Percentiles rank a stretch among this genome's conserved stretches.
phyloP scores from a whole-genome alignment of 2,797 vertebrate genomes.

The Aldrovandia affinis region DNA sequence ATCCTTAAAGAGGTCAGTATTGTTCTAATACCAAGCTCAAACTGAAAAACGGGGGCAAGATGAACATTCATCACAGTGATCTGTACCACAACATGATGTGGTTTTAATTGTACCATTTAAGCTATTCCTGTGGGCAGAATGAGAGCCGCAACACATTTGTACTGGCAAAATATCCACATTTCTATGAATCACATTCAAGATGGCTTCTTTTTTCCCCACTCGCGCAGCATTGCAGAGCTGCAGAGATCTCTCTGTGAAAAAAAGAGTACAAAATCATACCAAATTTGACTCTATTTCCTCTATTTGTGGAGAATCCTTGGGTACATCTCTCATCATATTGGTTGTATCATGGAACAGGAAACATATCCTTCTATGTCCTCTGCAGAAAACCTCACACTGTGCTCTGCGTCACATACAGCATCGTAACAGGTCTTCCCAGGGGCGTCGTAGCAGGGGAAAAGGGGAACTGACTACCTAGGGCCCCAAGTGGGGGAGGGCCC shows the following conservation, averaged over 20 bases:
- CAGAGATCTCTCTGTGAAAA: constrained; percentile 45
- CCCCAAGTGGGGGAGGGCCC: too few relatives aligned
- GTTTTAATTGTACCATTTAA: neutral
- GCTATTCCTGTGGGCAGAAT: neutral
- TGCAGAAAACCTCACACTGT: constrained; percentile 43
- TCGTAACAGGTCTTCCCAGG: constrained; percentile 36
- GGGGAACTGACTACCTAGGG: too few relatives aligned
- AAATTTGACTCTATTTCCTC: constrained; percentile 78
- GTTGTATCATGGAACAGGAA: constrained; percentile 68
- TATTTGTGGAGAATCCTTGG: constrained; percentile 69
- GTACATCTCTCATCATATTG: constrained; percentile 69
- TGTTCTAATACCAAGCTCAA: neutral
- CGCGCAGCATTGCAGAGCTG: neutral
- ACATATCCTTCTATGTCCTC: constrained; percentile 73
- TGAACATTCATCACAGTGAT: neutral
- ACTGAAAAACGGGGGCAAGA: too few relatives aligned
- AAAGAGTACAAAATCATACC: constrained; percentile 59
- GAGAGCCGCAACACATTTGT: neutral
- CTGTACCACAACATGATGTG: neutral
- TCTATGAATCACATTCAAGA: neutral
- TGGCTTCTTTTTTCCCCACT: constrained; percentile 13
- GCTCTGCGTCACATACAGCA: neutral
- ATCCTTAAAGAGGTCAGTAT: neutral
- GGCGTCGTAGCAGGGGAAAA: too few relatives aligned
- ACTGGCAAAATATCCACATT: neutral